Conservation (phyloP, 2,113 vertebrate genomes). For the Percina caprodes region DNA sequence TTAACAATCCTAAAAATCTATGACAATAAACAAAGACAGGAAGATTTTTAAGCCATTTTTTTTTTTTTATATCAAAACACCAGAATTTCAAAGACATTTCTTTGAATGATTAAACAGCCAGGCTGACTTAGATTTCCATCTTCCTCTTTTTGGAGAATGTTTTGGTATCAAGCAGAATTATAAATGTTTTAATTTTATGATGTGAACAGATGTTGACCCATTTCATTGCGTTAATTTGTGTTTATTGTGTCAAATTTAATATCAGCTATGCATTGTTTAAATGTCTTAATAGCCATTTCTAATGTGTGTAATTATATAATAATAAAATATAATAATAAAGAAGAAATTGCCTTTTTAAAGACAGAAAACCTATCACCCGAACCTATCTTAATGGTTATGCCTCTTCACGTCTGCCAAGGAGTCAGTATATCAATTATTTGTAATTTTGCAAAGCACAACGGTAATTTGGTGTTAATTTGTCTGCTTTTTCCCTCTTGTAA, state of each 20-base stretch:
- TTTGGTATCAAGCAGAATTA: background rate
- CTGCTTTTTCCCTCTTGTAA: slow-evolving; percentile 28
- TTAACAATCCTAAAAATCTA: background rate
- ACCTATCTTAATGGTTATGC: slow-evolving; percentile 32
- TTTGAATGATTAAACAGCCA: slow-evolving; percentile 7
- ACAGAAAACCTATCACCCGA: slow-evolving; percentile 24
- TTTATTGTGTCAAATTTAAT: slow-evolving; percentile 21
- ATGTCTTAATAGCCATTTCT: slow-evolving; percentile 19
- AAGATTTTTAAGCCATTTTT: background rate
- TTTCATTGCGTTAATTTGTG: background rate
- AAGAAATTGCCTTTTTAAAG: slow-evolving; percentile 41
- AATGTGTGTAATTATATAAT: slow-evolving; percentile 21
- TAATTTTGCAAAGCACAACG: slow-evolving; percentile 52
- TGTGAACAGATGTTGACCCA: slow-evolving; percentile 3
- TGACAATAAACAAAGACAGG: background rate
- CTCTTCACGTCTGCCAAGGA: slow-evolving; percentile 18
- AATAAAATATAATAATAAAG: background rate
- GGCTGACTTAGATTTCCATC: background rate
- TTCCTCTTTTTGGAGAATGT: background rate
- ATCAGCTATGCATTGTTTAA: slow-evolving; percentile 13
- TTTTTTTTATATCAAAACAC: background rate
- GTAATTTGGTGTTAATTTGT: slow-evolving; percentile 53
- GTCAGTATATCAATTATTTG: slow-evolving; percentile 54
- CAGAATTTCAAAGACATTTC: background rate
- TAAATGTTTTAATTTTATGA: background rate